Evolutionary conservation across 2,797 vertebrate species (phyloP).

Genomic region (Lacerta agilis): DNA sequence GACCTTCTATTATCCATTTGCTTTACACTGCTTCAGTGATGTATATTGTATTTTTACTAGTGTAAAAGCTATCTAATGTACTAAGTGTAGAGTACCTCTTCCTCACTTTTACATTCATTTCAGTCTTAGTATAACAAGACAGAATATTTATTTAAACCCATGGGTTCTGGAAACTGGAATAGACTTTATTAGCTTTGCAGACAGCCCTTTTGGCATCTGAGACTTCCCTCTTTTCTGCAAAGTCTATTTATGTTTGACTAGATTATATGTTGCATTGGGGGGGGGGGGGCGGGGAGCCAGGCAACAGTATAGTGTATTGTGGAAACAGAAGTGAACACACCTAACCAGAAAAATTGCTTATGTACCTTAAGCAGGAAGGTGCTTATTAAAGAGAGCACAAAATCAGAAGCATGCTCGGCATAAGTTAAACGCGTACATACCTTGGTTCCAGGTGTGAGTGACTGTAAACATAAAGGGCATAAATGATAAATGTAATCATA

Average conservation of each 20-base stretch:
- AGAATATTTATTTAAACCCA: not conserved
- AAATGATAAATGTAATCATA: not conserved
- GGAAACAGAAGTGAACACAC: not conserved
- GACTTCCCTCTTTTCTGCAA: not conserved
- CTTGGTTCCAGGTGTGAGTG: not conserved
- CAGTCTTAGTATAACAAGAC: not conserved
- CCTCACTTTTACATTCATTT: not conserved
- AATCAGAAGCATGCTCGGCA: not conserved
- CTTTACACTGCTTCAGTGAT: not conserved
- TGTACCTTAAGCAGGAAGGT: not conserved
- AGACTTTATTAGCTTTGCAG: not conserved
- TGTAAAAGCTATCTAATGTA: not conserved
- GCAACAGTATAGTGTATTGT: not conserved
- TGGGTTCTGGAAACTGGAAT: not conserved
- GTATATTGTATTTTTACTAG: not conserved
- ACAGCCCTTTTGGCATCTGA: not conserved
- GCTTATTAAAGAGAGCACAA: not conserved
- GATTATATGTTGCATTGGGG: not conserved
- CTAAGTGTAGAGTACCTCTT: not conserved
- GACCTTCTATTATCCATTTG: not conserved
- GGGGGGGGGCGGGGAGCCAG: not conserved
- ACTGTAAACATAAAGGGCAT: not conserved
- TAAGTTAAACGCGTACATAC: not conserved
- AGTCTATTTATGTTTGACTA: not conserved
- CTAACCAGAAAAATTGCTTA: not conserved